Evolutionary conservation across 2,113 vertebrate species (phyloP).

Genomic region (Axis porcinus): DNA sequence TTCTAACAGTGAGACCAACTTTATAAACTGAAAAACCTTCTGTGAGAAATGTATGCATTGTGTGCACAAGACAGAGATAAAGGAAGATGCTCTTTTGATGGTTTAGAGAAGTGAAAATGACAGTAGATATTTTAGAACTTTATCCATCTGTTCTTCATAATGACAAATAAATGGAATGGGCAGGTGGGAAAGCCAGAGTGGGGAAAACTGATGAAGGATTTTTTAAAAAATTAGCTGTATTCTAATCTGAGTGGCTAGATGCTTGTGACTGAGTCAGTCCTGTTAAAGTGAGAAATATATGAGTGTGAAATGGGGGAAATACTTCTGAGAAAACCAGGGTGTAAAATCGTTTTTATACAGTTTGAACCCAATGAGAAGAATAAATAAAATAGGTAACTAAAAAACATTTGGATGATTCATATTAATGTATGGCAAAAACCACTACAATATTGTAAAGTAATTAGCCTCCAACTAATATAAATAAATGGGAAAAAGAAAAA

Average conservation of each 20-base stretch:
- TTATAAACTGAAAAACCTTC: neutral
- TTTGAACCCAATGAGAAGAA: neutral
- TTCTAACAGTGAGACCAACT: neutral
- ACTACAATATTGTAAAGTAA: no score
- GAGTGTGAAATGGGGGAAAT: neutral
- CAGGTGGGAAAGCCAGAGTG: neutral
- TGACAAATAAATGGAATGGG: neutral
- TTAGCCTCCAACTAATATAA: no score
- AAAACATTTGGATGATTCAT: neutral
- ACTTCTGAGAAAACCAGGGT: neutral
- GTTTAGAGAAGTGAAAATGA: neutral
- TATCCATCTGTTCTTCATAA: neutral
- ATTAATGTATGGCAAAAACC: no score
- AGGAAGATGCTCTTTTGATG: neutral
- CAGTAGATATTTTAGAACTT: neutral
- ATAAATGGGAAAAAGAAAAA: neutral
- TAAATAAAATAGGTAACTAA: neutral
- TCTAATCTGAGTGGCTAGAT: neutral
- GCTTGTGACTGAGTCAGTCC: neutral
- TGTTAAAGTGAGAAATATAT: neutral
- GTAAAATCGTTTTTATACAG: neutral
- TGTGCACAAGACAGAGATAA: neutral
- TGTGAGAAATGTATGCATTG: neutral
- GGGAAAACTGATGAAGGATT: neutral
- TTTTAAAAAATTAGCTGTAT: neutral